Conservation (phyloP, 1,140 invertebrate species). For the Drosophila nikananu region DNA sequence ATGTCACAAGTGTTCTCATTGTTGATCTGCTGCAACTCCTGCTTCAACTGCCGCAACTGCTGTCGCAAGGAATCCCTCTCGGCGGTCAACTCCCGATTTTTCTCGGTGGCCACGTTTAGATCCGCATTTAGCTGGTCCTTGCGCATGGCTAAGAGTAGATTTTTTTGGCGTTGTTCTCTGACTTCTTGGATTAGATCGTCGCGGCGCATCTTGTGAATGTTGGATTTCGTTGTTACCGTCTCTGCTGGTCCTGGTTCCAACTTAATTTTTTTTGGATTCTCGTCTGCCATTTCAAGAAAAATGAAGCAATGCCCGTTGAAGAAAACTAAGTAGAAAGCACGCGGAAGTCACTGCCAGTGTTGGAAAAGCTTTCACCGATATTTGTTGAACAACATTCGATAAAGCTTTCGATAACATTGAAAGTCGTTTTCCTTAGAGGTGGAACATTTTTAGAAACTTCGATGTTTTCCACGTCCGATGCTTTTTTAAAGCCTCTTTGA, state of each 20-base stretch:
- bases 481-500: too few relatives aligned
- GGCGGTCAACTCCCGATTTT: background rate
- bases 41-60: constrained; percentile 3
- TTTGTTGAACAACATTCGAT: too few relatives aligned
- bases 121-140: too few relatives aligned
- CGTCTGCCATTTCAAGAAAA: background rate
- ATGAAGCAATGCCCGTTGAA: background rate
- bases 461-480: too few relatives aligned
- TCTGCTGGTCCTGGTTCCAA: background rate
- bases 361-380: background rate
- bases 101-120: background rate
- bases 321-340: background rate
- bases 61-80: constrained; percentile 6
- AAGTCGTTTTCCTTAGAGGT: too few relatives aligned
- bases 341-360: background rate
- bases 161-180: background rate
- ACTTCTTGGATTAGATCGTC: background rate
- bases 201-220: background rate
- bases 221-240: background rate
- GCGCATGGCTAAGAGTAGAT: background rate
- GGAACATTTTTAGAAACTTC: too few relatives aligned
- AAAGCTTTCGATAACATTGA: too few relatives aligned
- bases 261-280: background rate
- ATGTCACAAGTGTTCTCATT: background rate
- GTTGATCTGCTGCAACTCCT: background rate